Percentiles rank a stretch among this genome's conserved stretches.
These are phyloP conservation scores for Ceratoteleas bidentatus DNA, from an alignment of 1,140 invertebrate species.

Conservation along the genomic window DNA sequence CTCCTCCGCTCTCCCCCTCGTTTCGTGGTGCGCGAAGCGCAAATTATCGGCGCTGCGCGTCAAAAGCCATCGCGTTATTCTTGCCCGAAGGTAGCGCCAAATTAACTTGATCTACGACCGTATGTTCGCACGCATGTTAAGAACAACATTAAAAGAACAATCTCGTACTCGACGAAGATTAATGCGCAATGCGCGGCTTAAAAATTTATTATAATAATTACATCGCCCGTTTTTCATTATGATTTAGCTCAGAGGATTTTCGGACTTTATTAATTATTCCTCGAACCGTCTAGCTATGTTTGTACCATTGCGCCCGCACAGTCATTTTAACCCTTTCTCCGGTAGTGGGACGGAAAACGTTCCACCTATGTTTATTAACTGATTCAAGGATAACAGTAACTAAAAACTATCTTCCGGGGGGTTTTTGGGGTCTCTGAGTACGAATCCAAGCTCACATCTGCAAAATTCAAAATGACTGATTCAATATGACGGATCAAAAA, in stretches of 20 bases:
- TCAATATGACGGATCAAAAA: no score
- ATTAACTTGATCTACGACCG: conserved; percentile 40
- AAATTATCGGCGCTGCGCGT: conserved; percentile 33
- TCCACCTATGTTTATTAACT: no score
- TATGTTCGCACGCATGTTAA: conserved; percentile 21
- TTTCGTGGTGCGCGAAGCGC: conserved; percentile 11
- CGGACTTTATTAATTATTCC: not conserved
- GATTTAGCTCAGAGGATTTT: conserved; percentile 33
- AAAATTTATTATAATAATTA: conserved; percentile 53
- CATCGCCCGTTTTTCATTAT: conserved; percentile 29
- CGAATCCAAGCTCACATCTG: no score
- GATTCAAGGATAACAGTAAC: no score
- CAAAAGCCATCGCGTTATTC: conserved; percentile 20
- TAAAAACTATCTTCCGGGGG: no score
- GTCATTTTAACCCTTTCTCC: not conserved
- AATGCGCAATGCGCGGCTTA: conserved; percentile 25
- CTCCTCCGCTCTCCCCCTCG: not conserved
- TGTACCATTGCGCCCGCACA: no score
- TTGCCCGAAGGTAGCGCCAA: conserved; percentile 16
- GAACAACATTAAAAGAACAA: conserved; percentile 48
- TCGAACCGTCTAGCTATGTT: no score
- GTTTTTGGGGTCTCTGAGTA: no score
- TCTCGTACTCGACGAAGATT: conserved; percentile 44
- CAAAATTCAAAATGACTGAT: no score
- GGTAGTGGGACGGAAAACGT: no score